Conservation (phyloP, 2,797 vertebrate species). For the Eleutherodactylus coqui region DNA sequence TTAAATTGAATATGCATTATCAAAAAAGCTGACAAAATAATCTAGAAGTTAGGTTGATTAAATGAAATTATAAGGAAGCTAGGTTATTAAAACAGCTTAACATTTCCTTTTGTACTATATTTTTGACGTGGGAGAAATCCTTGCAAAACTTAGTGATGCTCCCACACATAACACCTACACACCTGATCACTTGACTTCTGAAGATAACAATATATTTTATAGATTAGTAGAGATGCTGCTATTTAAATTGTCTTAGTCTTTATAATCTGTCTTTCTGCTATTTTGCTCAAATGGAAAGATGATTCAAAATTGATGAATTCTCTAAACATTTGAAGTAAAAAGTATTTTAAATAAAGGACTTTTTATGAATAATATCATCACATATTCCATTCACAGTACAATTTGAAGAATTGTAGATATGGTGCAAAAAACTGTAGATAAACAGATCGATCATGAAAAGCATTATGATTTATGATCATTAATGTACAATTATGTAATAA, state of each 20-base stretch:
- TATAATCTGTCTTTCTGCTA: not conserved
- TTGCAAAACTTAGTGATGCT: constrained; percentile 79
- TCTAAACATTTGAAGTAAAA: not conserved
- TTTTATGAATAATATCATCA: not conserved
- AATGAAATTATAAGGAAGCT: constrained; percentile 71
- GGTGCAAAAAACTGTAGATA: too few relatives aligned
- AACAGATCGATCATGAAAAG: too few relatives aligned
- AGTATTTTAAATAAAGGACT: not conserved
- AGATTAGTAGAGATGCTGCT: constrained; percentile 73
- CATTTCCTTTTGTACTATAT: constrained; percentile 74
- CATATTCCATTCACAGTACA: not conserved
- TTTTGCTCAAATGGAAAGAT: not conserved
- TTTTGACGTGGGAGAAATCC: constrained; percentile 76
- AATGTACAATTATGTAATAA: too few relatives aligned
- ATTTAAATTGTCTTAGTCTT: not conserved
- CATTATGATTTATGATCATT: too few relatives aligned
- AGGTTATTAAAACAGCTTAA: constrained; percentile 75
- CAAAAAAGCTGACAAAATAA: not conserved
- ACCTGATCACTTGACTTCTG: constrained; percentile 78
- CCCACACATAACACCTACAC: constrained; percentile 79
- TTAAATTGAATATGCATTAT: not conserved
- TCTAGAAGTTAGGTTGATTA: constrained; percentile 14
- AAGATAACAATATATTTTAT: constrained; percentile 78
- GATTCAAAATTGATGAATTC: not conserved
- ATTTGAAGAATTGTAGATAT: too few relatives aligned